Percentiles rank a stretch among this genome's conserved stretches.
phyloP scores from a whole-genome alignment of 2,113 vertebrate genomes.

The Smithornis capensis region DNA sequence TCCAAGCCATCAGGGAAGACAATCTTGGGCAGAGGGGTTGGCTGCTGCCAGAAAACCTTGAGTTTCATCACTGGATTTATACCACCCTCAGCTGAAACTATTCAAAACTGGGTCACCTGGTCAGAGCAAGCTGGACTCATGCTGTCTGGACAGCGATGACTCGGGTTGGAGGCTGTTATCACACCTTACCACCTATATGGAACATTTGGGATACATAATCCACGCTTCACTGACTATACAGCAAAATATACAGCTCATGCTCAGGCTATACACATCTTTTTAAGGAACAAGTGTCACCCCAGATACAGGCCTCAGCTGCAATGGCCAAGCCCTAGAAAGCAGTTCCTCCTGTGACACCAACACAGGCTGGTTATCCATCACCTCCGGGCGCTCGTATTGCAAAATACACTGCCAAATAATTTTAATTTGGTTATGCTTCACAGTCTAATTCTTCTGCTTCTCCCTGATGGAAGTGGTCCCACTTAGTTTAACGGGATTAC shows the following conservation, averaged over 20 bases:
- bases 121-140: background rate
- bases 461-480: rapidly evolving
- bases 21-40: background rate
- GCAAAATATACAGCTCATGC: background rate
- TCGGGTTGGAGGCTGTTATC: rapidly evolving
- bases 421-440: rapidly evolving
- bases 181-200: background rate
- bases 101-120: background rate
- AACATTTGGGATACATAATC: background rate
- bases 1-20: background rate
- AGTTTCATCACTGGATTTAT: background rate
- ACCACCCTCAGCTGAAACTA: background rate
- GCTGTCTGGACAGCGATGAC: background rate
- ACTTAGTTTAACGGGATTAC: background rate
- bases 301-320: background rate
- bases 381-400: background rate
- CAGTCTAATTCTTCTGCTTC: background rate
- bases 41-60: background rate
- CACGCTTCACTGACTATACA: background rate
- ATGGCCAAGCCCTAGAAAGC: background rate
- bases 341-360: background rate
- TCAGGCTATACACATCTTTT: background rate
- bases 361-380: rapidly evolving
- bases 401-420: background rate
- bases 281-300: background rate